Evolutionary conservation across 2,888 invertebrate genomes (phyloP), one percentile per base, ranked within the genome.

Genomic region (Agonopterix arenella): DNA sequence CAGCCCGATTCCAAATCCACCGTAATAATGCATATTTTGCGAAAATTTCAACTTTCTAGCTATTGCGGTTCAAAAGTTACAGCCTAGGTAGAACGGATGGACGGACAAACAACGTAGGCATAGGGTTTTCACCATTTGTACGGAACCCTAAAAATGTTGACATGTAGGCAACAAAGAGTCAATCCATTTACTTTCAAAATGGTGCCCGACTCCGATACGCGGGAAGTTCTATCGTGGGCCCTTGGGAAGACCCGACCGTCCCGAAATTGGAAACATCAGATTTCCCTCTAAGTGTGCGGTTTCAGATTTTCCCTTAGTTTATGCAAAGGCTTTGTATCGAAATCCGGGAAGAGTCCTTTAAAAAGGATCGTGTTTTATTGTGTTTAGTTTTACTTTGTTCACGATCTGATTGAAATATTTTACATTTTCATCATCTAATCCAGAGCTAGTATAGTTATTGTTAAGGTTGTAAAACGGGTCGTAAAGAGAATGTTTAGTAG

Each of bases 261-360:
- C 54, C 46, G 51, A 59, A 57, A 50, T 54, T 53, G 50, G 52
- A 46, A 46, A 53, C 50, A 53, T 45, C 50, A 50, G 50, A 53
- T 68, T 62, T 65, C 60, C 47, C 50, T 62, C 54, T 58, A 59
- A 67, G 58, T 60, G 58, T 60, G 56, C 60, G 61, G 64, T 68
- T 59, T 58, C 52, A 47, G 49, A 54, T 57, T 61, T 51, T 49
- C 48, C 49, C 51, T 54, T 53, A 54, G 49, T 57, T 59, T 60
- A 58, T 59, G 49, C 56, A 52, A 53, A 50, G 47, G 47, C 44
- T 51, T 53, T 54, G 54, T 54, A 45, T 41, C 44, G 10, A n/a
- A n/a, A n/a, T n/a, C 40, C 45, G 13, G 11, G 44, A 9, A 13
- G 37, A 48, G 18, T 18, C 13, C 28, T 43, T 38, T 40, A 48